Evolutionary conservation across 2,113 vertebrate species (phyloP).

Genomic region (Dendropsophus ebraccatus): DNA sequence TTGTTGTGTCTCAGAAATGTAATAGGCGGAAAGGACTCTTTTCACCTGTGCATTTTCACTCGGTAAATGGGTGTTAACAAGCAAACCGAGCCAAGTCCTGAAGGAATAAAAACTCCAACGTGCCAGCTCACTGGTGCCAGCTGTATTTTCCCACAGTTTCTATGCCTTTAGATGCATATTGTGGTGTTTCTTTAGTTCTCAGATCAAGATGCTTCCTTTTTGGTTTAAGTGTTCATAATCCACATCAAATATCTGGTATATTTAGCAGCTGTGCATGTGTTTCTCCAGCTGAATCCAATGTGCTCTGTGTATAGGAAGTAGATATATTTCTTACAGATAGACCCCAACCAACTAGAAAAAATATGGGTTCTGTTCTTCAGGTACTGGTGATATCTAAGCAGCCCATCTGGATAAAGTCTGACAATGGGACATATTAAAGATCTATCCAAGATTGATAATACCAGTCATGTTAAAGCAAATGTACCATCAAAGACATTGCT

Average conservation of each 20-base stretch:
- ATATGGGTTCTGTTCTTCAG: neutral
- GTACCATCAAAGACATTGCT: no score
- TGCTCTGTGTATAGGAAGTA: neutral
- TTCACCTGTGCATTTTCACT: constrained; percentile 23
- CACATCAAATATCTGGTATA: neutral
- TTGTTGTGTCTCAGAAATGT: neutral
- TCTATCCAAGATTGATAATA: no score
- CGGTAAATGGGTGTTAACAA: constrained; percentile 6
- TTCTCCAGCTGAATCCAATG: neutral
- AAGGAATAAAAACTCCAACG: neutral
- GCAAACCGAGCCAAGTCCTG: neutral
- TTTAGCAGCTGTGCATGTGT: neutral
- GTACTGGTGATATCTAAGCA: no score
- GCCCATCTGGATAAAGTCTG: no score
- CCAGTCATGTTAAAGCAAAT: no score
- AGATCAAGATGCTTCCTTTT: neutral
- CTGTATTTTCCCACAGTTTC: constrained; percentile 8
- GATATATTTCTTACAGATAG: neutral
- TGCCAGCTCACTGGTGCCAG: neutral
- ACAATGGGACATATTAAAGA: no score
- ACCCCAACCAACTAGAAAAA: neutral
- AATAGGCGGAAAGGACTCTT: constrained; percentile 3
- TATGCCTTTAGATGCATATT: neutral
- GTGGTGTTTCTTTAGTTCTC: neutral
- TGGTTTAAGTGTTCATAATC: neutral